A percentile compares a stretch with the other conserved stretches of the same genome.
These are phyloP conservation scores for Aplodontia rufa DNA, from an alignment of 2,113 vertebrate species.

Conservation along the genomic window DNA sequence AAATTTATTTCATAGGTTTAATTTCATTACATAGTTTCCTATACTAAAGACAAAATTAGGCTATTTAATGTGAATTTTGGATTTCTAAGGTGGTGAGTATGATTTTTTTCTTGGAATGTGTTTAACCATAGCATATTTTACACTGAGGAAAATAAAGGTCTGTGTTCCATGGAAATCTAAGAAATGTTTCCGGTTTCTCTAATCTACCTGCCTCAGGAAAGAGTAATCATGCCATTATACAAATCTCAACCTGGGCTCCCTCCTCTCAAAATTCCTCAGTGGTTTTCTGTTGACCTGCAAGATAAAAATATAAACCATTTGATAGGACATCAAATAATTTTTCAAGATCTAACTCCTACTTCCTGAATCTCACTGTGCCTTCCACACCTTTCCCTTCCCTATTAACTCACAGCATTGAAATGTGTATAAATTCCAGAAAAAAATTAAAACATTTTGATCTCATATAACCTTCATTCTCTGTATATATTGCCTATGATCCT, in stretches of 20 bases:
- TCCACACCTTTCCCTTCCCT: background rate
- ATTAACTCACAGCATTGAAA: background rate
- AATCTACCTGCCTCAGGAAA: background rate
- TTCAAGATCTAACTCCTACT: background rate
- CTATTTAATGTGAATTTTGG: background rate
- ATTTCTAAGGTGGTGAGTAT: background rate
- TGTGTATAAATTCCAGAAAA: background rate
- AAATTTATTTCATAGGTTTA: no score
- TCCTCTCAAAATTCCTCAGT: background rate
- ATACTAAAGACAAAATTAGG: background rate
- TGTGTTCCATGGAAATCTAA: background rate
- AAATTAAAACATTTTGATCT: background rate
- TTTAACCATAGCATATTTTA: background rate
- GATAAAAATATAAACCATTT: background rate
- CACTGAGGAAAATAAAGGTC: background rate
- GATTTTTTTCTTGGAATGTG: background rate
- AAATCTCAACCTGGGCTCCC: background rate
- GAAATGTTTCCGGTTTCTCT: background rate
- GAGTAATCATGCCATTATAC: background rate
- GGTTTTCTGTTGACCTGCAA: background rate
- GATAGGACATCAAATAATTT: background rate
- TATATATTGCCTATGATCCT: background rate
- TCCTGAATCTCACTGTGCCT: background rate
- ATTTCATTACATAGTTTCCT: no score
- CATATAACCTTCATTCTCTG: background rate